Conservation (phyloP, 2,888 invertebrate species). For the Pristionchus entomophagus region DNA sequence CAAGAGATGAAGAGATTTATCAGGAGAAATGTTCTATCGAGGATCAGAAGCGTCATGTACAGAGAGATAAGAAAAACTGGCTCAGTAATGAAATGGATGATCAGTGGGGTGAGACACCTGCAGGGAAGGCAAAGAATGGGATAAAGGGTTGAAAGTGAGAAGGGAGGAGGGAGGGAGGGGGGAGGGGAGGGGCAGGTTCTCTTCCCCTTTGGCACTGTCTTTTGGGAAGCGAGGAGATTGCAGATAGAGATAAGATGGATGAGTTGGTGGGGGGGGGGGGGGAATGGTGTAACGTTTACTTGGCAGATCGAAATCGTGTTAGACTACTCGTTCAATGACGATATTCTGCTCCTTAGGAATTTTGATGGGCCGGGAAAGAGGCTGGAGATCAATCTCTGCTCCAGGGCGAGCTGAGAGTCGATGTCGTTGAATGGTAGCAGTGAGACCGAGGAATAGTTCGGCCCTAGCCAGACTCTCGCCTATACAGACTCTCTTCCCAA, state of each 20-base stretch:
- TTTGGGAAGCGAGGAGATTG: neutral
- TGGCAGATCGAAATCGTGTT: neutral
- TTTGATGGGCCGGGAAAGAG: neutral
- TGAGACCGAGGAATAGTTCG: neutral
- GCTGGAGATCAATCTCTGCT: neutral
- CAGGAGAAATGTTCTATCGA: neutral
- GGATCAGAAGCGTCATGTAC: neutral
- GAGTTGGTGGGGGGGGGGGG: neutral
- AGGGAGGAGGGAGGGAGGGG: neutral
- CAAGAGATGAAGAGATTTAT: neutral
- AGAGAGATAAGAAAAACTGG: neutral
- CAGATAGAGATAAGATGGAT: neutral
- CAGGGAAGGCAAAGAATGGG: constrained; percentile 31
- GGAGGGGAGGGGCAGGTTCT: neutral
- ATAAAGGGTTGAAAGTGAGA: constrained; percentile 31
- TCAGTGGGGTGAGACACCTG: neutral
- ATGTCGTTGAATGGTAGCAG: neutral
- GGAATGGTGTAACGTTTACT: neutral
- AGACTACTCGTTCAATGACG: neutral
- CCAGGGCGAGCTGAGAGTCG: neutral
- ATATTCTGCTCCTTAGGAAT: constrained; percentile 8
- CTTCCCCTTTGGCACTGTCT: constrained; percentile 4
- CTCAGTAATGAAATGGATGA: neutral
- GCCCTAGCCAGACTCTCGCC: too few species aligned
- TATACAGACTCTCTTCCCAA: neutral